Evolutionary conservation across 2,888 invertebrate genomes (phyloP).

Genomic region (Drosophila borborema): DNA sequence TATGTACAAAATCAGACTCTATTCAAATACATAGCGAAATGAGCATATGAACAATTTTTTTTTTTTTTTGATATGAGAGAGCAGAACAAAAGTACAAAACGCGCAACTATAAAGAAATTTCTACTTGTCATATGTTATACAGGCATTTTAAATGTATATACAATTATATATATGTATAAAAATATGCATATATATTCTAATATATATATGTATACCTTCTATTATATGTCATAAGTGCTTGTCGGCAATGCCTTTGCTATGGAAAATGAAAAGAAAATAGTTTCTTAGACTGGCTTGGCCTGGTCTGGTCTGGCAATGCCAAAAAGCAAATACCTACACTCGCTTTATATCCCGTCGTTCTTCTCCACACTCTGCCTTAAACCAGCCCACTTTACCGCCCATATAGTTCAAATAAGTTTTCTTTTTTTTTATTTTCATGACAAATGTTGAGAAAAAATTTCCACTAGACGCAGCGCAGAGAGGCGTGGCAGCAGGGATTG

Average conservation of each 20-base stretch:
- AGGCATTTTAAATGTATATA: neutral
- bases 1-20: neutral
- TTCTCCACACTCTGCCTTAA: neutral
- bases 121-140: slow-evolving; percentile 1
- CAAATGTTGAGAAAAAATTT: slow-evolving; percentile 37
- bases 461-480: neutral
- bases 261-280: slow-evolving; percentile 74
- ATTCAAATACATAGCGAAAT: neutral
- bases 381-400: neutral
- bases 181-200: neutral
- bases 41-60: neutral
- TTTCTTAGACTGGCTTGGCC: slow-evolving; percentile 43
- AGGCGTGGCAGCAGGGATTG: neutral
- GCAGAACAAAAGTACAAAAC: neutral
- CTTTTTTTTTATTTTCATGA: slow-evolving; percentile 36
- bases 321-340: slow-evolving; percentile 34
- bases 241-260: slow-evolving; percentile 33
- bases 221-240: slow-evolving; percentile 56
- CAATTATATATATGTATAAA: neutral
- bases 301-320: slow-evolving; percentile 48
- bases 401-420: slow-evolving; percentile 34
- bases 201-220: slow-evolving; percentile 19
- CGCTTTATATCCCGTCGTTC: neutral
- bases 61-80: too few species aligned
- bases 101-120: neutral